Conservation (phyloP, 2,113 vertebrate genomes). For the Nothobranchius kuhntae region DNA sequence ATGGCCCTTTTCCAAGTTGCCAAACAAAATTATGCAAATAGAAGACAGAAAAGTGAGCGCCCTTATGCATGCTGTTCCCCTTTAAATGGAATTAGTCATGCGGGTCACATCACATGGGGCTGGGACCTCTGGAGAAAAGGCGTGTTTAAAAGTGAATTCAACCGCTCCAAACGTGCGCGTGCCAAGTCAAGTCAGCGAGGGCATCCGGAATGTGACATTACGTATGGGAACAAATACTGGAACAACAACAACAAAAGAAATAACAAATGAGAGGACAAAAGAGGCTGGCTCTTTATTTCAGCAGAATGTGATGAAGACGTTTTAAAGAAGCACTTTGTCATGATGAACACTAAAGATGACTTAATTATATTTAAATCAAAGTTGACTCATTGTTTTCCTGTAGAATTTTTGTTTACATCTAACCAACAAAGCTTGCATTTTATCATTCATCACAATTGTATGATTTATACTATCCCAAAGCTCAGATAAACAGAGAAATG, state of each 20-base stretch:
- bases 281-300: background rate
- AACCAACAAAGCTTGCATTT: too few relatives aligned
- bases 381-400: background rate
- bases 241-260: background rate
- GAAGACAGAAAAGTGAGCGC: conserved; percentile 54
- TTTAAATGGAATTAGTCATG: conserved; percentile 78
- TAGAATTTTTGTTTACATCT: background rate
- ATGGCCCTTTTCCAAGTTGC: conserved; percentile 73
- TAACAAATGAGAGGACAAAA: background rate
- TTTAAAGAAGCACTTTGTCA: conserved; percentile 2
- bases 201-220: conserved; percentile 23
- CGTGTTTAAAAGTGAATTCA: conserved; percentile 74
- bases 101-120: conserved; percentile 70
- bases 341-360: background rate
- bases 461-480: background rate
- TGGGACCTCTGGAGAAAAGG: conserved; percentile 67
- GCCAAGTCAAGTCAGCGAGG: conserved; percentile 36
- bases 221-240: conserved; percentile 16
- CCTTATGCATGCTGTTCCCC: conserved; percentile 71
- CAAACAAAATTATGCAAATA: conserved; percentile 80
- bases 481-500: conserved; percentile 46
- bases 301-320: background rate
- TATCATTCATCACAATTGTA: too few relatives aligned
- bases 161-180: conserved; percentile 38
- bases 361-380: background rate